phyloP scores from a whole-genome alignment of 1,140 invertebrate species.

The Saccostrea cuccullata region DNA sequence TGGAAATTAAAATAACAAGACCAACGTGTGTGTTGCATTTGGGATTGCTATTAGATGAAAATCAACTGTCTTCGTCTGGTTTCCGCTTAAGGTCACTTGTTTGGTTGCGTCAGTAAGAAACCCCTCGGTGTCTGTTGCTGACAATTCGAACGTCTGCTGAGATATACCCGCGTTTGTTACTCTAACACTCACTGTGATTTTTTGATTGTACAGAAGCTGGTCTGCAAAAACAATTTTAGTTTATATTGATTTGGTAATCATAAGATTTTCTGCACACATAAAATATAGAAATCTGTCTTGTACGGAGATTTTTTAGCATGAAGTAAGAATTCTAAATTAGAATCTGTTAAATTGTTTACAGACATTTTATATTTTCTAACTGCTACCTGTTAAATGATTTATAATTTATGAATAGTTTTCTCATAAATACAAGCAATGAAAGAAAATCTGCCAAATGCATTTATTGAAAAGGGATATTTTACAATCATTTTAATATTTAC shows the following conservation, averaged over 20 bases:
- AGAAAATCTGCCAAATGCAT: too few species aligned
- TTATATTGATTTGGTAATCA: neutral
- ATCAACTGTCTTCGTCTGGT: neutral
- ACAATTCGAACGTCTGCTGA: neutral
- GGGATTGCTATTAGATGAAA: neutral
- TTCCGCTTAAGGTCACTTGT: neutral
- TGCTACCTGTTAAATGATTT: too few species aligned
- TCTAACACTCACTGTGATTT: neutral
- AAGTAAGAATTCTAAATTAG: too few species aligned
- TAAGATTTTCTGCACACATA: neutral
- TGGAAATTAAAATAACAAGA: neutral
- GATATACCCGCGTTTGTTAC: neutral
- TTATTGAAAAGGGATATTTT: too few species aligned
- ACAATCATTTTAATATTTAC: neutral
- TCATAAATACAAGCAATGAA: too few species aligned
- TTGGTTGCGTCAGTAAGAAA: neutral
- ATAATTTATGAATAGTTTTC: too few species aligned
- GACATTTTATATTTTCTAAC: too few species aligned
- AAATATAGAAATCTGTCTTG: too few species aligned
- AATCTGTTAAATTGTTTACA: too few species aligned
- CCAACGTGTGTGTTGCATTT: neutral
- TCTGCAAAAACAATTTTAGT: neutral
- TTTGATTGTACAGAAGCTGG: neutral
- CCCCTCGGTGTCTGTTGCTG: neutral
- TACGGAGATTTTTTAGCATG: too few species aligned